Conservation (phyloP, 2,797 vertebrate species). For the Hozukius guyotensis region DNA sequence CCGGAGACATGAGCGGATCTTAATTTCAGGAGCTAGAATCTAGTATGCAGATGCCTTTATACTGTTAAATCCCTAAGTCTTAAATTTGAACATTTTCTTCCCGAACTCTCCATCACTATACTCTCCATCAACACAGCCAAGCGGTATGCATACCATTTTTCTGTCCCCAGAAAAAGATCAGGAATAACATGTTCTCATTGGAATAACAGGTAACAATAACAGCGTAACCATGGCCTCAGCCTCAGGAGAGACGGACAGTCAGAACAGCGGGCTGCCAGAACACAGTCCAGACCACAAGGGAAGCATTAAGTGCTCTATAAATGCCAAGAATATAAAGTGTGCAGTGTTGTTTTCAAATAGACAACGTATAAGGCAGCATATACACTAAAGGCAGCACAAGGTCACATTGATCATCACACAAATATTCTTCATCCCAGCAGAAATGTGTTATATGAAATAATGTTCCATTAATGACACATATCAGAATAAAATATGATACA, state of each 20-base stretch:
- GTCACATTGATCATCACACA: background rate
- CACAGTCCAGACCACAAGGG: conserved; percentile 70
- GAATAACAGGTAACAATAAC: conserved; percentile 75
- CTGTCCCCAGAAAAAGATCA: conserved; percentile 49
- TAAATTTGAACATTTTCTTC: conserved; percentile 14
- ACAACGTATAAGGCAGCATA: background rate
- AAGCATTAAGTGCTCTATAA: conserved; percentile 57
- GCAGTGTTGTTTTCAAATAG: conserved; percentile 19
- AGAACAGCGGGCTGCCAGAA: conserved; percentile 58
- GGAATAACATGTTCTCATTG: conserved; percentile 66
- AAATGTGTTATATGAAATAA: background rate
- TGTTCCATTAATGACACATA: background rate
- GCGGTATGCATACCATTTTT: conserved; percentile 24
- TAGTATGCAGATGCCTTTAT: background rate
- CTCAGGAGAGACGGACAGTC: conserved; percentile 56
- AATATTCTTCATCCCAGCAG: background rate
- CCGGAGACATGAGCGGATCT: background rate
- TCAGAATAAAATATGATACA: background rate
- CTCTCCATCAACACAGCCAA: conserved; percentile 12
- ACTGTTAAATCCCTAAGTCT: background rate
- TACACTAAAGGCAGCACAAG: background rate
- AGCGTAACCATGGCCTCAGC: conserved; percentile 57
- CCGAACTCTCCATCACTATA: conserved; percentile 8
- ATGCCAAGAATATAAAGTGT: conserved; percentile 50
- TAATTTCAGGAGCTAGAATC: background rate